These are phyloP conservation scores for Eugnorisma glareosa DNA, from an alignment of 2,888 invertebrate species.

Conservation along the genomic window DNA sequence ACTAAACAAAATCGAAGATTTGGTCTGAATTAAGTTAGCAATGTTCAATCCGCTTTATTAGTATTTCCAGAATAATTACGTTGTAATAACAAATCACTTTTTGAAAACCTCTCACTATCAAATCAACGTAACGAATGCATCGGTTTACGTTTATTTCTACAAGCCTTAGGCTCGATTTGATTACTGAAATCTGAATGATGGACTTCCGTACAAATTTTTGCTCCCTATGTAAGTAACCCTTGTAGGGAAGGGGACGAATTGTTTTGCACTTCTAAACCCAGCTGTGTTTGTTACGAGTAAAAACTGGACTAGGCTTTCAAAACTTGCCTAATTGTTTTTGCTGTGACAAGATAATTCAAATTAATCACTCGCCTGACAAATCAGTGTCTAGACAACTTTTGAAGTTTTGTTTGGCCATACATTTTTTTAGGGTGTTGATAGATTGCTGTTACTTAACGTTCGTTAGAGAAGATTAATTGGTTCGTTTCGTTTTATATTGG, in stretches of 20 bases:
- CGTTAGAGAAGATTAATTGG: slow-evolving; percentile 7
- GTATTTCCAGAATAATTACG: not conserved
- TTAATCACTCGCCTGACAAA: slow-evolving; percentile 43
- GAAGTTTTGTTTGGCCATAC: slow-evolving; percentile 16
- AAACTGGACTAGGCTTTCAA: slow-evolving; percentile 18
- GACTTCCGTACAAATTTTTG: not conserved
- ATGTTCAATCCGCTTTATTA: not conserved
- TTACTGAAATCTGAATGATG: not conserved
- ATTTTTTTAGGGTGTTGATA: slow-evolving; percentile 36
- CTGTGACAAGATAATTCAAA: slow-evolving; percentile 38
- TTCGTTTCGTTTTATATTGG: not conserved
- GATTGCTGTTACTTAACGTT: slow-evolving; percentile 6
- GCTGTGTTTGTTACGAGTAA: not conserved
- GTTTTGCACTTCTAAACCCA: not conserved
- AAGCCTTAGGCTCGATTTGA: not conserved
- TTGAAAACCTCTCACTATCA: not conserved
- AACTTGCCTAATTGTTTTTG: slow-evolving; percentile 45
- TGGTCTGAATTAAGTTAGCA: not conserved
- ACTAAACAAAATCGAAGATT: not conserved
- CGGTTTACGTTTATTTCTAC: not conserved
- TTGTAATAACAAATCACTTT: not conserved
- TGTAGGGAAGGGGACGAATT: not conserved
- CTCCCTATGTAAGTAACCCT: not conserved
- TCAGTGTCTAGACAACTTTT: slow-evolving; percentile 17
- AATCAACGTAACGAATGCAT: not conserved